These are phyloP conservation scores for Sogatella furcifera DNA, from an alignment of 1,140 invertebrate species.

Conservation along the genomic window DNA sequence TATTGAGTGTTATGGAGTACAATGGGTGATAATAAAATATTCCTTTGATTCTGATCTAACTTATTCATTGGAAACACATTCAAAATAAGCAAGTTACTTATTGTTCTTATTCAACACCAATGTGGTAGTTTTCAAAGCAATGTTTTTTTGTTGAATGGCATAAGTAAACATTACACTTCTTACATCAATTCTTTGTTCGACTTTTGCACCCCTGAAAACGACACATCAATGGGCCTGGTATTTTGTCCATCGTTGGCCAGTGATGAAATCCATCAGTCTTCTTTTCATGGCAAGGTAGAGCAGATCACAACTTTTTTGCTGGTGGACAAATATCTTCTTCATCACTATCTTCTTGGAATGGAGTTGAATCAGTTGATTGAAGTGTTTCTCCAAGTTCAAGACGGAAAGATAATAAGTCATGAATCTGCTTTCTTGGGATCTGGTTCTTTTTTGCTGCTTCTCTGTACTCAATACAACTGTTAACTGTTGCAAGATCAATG, in stretches of 20 bases:
- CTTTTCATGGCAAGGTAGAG: neutral
- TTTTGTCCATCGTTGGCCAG: neutral
- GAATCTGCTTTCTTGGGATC: slow-evolving; percentile 1
- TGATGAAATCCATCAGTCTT: neutral
- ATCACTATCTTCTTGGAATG: too few relatives aligned
- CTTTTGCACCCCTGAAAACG: neutral
- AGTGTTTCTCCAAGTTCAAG: neutral
- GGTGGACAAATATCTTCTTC: neutral
- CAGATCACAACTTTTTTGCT: neutral
- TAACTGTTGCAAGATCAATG: slow-evolving; percentile 26
- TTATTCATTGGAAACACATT: too few relatives aligned
- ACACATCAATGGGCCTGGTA: neutral
- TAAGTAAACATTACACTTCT: neutral
- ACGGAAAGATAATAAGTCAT: slow-evolving; percentile 1
- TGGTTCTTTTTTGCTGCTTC: neutral
- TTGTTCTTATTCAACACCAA: neutral
- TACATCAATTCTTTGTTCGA: neutral
- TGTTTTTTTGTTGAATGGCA: neutral
- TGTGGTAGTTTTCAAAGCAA: neutral
- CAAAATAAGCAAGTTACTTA: too few relatives aligned
- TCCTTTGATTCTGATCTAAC: too few relatives aligned
- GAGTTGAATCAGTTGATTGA: neutral
- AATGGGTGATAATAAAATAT: too few relatives aligned
- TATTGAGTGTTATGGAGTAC: too few relatives aligned
- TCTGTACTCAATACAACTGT: slow-evolving; percentile 23